Conservation (phyloP, 2,797 vertebrate species). For the Florisuga fusca region DNA sequence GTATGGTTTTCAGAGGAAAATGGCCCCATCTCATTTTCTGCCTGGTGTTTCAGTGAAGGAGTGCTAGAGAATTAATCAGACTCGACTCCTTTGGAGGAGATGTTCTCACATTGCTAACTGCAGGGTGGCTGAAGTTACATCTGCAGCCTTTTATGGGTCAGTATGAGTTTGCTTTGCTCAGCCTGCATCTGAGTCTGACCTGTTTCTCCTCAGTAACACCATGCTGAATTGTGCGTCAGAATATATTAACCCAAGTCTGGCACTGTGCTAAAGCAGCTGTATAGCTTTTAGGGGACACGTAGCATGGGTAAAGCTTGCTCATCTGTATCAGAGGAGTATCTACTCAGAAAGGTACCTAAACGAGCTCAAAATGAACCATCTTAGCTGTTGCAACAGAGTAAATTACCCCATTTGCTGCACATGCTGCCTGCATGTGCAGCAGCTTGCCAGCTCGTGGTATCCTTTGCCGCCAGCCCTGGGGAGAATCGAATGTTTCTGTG, state of each 20-base stretch:
- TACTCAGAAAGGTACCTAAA: not conserved
- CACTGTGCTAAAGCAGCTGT: not conserved
- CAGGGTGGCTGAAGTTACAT: not conserved
- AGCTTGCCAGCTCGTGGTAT: not conserved
- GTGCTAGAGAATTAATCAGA: not conserved
- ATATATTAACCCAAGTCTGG: not conserved
- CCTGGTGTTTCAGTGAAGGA: not conserved
- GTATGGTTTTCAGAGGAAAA: not conserved
- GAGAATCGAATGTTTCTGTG: accelerated
- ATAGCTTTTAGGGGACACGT: not conserved
- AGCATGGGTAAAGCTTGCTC: not conserved
- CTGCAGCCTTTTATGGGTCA: not conserved
- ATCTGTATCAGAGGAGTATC: not conserved
- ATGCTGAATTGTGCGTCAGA: not conserved
- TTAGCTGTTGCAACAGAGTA: not conserved
- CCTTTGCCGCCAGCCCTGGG: not conserved
- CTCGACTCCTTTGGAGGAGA: not conserved
- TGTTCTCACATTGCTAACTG: not conserved
- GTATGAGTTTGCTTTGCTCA: not conserved
- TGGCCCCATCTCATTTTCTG: not conserved
- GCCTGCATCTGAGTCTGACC: not conserved
- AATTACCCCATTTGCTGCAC: not conserved
- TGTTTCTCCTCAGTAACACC: not conserved
- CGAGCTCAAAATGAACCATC: not conserved
- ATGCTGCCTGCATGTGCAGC: accelerated